Percentiles rank a stretch among this genome's conserved stretches.
Conservation (phyloP, 2,888 invertebrate genomes). For the Dinocampus coccinellae region DNA sequence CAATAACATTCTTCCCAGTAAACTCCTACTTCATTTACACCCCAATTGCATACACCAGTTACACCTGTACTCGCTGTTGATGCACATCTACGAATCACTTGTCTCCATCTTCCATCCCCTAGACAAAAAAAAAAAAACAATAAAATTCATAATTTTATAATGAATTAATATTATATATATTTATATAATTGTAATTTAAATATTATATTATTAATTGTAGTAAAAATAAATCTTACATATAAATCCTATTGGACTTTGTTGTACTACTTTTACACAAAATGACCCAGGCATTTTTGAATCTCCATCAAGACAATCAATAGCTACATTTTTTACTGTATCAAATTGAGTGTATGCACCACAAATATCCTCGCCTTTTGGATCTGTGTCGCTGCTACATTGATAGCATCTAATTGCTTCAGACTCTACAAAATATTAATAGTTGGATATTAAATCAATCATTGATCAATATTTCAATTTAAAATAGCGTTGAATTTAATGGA, state of each 20-base stretch:
- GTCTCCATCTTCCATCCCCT: conserved; percentile 97
- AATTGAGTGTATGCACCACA: conserved; percentile 93
- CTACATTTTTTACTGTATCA: conserved; percentile 86
- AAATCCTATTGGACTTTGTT: conserved; percentile 93
- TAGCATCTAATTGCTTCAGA: conserved; percentile 85
- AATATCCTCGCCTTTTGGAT: conserved; percentile 83
- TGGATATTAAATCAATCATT: conserved; percentile 20
- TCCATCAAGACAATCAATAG: conserved; percentile 94
- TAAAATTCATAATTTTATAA: conserved; percentile 32
- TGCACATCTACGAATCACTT: conserved; percentile 90
- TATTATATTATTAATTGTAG: neutral
- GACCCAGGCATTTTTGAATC: conserved; percentile 95
- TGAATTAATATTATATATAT: conserved; percentile 6
- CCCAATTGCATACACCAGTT: conserved; percentile 97
- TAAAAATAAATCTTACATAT: conserved; percentile 87
- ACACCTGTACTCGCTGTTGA: conserved; percentile 92
- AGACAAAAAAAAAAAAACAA: conserved; percentile 56
- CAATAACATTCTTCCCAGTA: conserved; percentile 99
- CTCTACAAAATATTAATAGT: conserved; percentile 44
- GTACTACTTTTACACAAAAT: conserved; percentile 95
- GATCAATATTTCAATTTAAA: no score
- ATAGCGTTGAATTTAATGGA: no score
- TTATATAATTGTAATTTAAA: conserved; percentile 18
- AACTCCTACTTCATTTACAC: conserved; percentile 92
- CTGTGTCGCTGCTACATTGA: conserved; percentile 91